Evolutionary conservation across 1,140 invertebrate genomes (phyloP).

Genomic region (Hormaphis cornu): DNA sequence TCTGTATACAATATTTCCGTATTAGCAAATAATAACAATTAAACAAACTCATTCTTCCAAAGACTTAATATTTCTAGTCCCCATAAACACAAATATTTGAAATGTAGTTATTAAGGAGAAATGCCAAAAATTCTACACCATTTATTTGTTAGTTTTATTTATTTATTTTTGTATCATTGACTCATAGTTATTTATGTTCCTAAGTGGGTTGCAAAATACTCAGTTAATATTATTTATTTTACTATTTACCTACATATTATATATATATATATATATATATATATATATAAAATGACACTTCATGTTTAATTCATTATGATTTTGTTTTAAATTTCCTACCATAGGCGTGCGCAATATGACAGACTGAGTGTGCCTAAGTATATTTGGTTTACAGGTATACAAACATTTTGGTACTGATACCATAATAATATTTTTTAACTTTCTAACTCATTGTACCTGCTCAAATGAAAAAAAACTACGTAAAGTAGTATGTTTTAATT

Average conservation of each 20-base stretch:
- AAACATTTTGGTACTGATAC: too few species aligned
- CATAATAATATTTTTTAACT: too few species aligned
- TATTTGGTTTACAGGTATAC: too few species aligned
- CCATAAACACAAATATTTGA: neutral
- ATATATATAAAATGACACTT: neutral
- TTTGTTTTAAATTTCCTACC: too few species aligned
- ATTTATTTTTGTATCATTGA: too few species aligned
- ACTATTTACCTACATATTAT: neutral
- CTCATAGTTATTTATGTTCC: conserved; percentile 14
- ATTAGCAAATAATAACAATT: neutral
- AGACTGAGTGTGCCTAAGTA: too few species aligned
- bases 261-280: neutral
- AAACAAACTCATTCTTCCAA: neutral
- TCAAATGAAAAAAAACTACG: too few species aligned
- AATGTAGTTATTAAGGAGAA: conserved; percentile 13
- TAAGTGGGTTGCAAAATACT: conserved; percentile 18
- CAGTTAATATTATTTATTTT: neutral
- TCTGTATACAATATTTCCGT: neutral
- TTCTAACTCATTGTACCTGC: too few species aligned
- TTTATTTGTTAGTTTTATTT: too few species aligned
- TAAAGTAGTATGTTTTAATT: too few species aligned
- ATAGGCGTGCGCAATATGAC: too few species aligned
- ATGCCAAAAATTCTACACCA: neutral
- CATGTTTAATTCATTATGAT: too few species aligned
- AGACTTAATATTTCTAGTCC: conserved; percentile 28